phyloP scores from a whole-genome alignment of 2,888 invertebrate species.

The Nesidiocoris tenuis region DNA sequence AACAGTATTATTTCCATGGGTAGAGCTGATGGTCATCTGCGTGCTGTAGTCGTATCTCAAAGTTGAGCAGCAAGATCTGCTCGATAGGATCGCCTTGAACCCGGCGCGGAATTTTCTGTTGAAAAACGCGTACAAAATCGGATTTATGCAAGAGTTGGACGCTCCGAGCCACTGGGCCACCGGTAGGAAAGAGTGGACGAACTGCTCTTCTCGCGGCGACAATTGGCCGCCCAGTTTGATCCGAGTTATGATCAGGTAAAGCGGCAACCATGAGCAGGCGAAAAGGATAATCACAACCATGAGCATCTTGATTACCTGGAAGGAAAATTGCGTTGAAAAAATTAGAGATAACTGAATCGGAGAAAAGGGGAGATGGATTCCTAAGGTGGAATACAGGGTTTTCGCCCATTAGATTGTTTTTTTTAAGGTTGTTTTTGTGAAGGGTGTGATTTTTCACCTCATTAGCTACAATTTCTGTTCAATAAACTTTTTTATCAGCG shows the following conservation, averaged over 20 bases:
- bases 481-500: too few species aligned
- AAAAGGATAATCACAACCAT: slow-evolving; percentile 60
- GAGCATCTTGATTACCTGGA: slow-evolving; percentile 57
- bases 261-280: slow-evolving; percentile 60
- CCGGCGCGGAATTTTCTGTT: slow-evolving; percentile 60
- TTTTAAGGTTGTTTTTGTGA: too few species aligned
- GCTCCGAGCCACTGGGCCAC: slow-evolving; percentile 60
- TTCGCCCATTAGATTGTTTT: too few species aligned
- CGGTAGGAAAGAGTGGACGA: slow-evolving; percentile 55
- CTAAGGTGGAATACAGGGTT: too few species aligned
- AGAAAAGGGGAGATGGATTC: too few species aligned
- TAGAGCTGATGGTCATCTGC: slow-evolving; percentile 46
- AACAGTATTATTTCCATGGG: slow-evolving; percentile 25
- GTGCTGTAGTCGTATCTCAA: slow-evolving; percentile 50
- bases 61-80: slow-evolving; percentile 54
- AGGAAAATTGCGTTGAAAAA: too few species aligned
- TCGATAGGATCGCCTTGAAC: slow-evolving; percentile 57
- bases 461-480: too few species aligned
- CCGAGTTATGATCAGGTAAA: slow-evolving; percentile 57
- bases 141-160: slow-evolving; percentile 61
- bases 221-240: slow-evolving; percentile 54
- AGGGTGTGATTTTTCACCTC: too few species aligned
- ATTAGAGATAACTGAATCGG: too few species aligned
- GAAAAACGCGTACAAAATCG: slow-evolving; percentile 61
- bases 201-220: slow-evolving; percentile 51